Percentiles rank a stretch among this genome's conserved stretches.
Conservation (phyloP, 2,888 invertebrate species). For the Apamea anceps region DNA sequence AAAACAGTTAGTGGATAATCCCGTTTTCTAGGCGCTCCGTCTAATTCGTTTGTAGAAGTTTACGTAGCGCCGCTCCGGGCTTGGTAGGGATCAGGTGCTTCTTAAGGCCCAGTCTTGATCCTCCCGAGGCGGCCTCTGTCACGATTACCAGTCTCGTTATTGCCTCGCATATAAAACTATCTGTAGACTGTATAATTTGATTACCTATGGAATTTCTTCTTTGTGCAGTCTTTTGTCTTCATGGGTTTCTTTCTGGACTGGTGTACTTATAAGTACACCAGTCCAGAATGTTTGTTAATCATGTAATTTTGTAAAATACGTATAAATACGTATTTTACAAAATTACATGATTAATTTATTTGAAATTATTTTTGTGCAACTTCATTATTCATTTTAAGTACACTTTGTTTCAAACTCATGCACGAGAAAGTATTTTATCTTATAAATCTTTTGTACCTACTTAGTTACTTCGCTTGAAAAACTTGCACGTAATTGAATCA, state of each 20-base stretch:
- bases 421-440: not conserved
- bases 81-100: slow-evolving; percentile 77
- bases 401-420: not conserved
- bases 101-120: slow-evolving; percentile 73
- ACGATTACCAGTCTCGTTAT: slow-evolving; percentile 73
- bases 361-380: not conserved
- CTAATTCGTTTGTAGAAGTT: slow-evolving; percentile 82
- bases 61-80: slow-evolving; percentile 71
- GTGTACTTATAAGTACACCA: too few species aligned
- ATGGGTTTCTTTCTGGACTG: not conserved
- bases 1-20: slow-evolving; percentile 79
- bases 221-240: not conserved
- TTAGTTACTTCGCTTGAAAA: slow-evolving; percentile 5
- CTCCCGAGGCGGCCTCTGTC: slow-evolving; percentile 71
- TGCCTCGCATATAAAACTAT: slow-evolving; percentile 69
- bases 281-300: too few species aligned
- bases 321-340: not conserved
- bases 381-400: not conserved
- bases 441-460: slow-evolving; percentile 7
- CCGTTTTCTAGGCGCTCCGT: slow-evolving; percentile 76
- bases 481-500: slow-evolving; percentile 30
- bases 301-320: too few species aligned
- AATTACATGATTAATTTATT: not conserved
- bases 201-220: slow-evolving; percentile 18
- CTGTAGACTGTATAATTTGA: slow-evolving; percentile 49